Evolutionary conservation across 2,888 invertebrate genomes (phyloP), one percentile per base, ranked within the genome.

Genomic region (Smittia aterrima): DNA sequence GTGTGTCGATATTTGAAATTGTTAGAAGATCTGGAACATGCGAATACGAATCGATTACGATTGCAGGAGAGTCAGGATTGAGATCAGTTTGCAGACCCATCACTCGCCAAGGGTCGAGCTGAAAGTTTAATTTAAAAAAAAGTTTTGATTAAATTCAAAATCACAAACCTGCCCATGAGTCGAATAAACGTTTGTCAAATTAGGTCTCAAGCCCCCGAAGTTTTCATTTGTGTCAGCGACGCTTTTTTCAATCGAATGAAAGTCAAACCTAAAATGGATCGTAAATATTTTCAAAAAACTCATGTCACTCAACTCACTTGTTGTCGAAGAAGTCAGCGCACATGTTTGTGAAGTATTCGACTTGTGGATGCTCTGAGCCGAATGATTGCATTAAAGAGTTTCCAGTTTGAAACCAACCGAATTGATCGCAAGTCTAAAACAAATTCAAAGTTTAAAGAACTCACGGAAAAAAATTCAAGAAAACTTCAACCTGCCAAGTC

Each of bases 71-170:
- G 27, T 66, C n/a, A 1, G 7, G 3, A 7, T 27, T 66, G 6
- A 66, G n/a, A 27, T 66, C 64, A 1, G 1, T 32, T 27, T 11
- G n/a, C 4, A 27, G 16, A 13, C 64, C 64, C 27, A 66, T 32
- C 13, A 27, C 27, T 38, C 40, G 38, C 67, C 67, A 67, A 13
- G 67, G 67, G 18, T 67, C 67, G 18, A 66, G 13, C 64, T 66
- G 22, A 66, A 16, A 32, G 3, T 32, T 9, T 32, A 6, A 6
- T 9, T 32, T 3, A 32, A 32, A 6, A 3, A 32, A 9, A 32
- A 6, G 32, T 9, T 32, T 32, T 7, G 11, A 38, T 9, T 11
- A 58, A 18, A 16, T n/a, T 66, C 6, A 6, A 27, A n/a, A 13
- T 16, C 9, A 16, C n/a, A 62, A 27, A 67, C 40, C 16, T 40